Base-by-base conservation (phyloP, 2,888 invertebrate genomes). In the Cosmia pyralina region DNA sequence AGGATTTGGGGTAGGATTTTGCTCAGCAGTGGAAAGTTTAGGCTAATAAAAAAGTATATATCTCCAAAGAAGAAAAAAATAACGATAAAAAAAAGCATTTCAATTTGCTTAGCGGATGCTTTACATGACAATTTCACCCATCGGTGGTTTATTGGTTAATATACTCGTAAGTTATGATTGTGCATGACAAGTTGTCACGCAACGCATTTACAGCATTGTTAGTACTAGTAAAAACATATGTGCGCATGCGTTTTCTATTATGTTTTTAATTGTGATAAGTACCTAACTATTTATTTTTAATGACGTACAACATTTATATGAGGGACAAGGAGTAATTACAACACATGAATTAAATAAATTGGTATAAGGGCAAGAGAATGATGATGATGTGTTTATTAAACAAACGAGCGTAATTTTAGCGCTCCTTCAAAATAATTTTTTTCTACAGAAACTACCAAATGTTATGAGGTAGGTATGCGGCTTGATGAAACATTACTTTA, bases 181-280 rank as follows among this genome's bases (percentile, higher is more conserved):
- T 64, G 58, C 58, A 41, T 58, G 55, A 52, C 13, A 34, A 55
- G 55, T 53, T 62, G 52, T 70, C 79, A 79, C 57, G 79, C 72
- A 13, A 82, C 19, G 41, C 48, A 64, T 73, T 69, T 53, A 77
- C 60, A 28, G 13, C 64, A 83, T 80, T 77, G 70, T 71, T 69
- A 57, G 75, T 53, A 41, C 64, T 67, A 50, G 60, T 72, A 57
- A 10, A 72, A 71, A 72, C 75, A 69, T 69, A 68, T 59, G 58
- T 60, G 22, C 4, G 19, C 7, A 72, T 57, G 79, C 46, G 48
- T 71, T 77, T 81, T 63, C 68, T 81, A 76, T 77, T 81, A 76
- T 76, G 41, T 67, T 63, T 76, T 76, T 81, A 77, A 77, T 81
- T 81, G 62, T 41, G 34, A 58, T 63, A n/a, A n/a, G n/a, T n/a